Base-by-base conservation (phyloP, 1,140 invertebrate species). In the Zaprionus nigranus region DNA sequence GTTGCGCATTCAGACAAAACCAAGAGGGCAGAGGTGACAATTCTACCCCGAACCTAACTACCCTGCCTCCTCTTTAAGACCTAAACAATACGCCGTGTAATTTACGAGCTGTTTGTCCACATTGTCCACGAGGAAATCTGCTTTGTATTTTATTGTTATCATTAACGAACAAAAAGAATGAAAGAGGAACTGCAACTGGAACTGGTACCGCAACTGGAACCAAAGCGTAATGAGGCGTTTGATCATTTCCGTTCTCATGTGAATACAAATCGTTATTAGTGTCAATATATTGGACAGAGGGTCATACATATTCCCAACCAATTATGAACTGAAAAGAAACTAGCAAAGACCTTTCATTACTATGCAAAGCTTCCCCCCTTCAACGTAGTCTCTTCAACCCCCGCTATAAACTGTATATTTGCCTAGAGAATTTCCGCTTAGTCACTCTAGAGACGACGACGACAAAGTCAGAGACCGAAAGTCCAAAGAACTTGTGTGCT, bases 21-120 rank as follows among this genome's bases (percentile, higher is more conserved):
- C 43, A 26, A 15, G 56, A 61, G 24, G 26, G 6, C 71, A 12
- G 40, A 59, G 36, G 22, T 51, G 7, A 58, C 11, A 36, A 54
- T 17, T 11, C 59, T 58, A 46, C 43, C 53, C 36, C 73, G 65
- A 49, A 51, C 30, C n/a, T 54, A 17, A 0, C 6, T 0, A 43
- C 62, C 17, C 34, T 13, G 6, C 61, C 17, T 26, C n/a, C 53
- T 43, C 73, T 78, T 81, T 78, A 79, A 81, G 63, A 76, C 68
- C 22, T 62, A 71, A 84, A 79, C 79, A 90, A 90, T 73, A 81
- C 69, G 78, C 22, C 78, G 71, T 51, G 67, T 90, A 88, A 88
- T 88, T 90, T 88, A 88, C 78, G 84, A 88, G 84, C 81, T 84
- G 85, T 84, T 88, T 88, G 84, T 84, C 81, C 84, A 90, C 84